These are phyloP conservation scores for Sakesphorus luctuosus DNA, from an alignment of 2,113 vertebrate genomes.

Conservation along the genomic window DNA sequence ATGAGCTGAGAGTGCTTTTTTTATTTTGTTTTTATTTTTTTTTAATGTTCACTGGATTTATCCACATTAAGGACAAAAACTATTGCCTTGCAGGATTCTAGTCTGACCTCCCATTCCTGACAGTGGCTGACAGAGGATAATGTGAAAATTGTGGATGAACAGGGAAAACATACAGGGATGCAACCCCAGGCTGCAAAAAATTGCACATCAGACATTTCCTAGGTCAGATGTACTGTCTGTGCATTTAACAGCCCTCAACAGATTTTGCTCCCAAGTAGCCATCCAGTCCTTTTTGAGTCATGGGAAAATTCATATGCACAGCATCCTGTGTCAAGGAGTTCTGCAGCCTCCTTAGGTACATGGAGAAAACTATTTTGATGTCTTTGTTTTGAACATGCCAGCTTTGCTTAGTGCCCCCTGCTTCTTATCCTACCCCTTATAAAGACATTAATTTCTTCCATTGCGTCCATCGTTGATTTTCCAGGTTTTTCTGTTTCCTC, in stretches of 20 bases:
- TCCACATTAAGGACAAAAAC: not conserved
- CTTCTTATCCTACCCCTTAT: not conserved
- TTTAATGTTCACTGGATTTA: not conserved
- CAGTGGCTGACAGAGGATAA: not conserved
- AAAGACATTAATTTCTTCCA: not conserved
- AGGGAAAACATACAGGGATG: not conserved
- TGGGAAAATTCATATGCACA: not conserved
- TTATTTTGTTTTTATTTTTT: not conserved
- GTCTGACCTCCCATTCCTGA: not conserved
- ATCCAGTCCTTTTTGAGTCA: not conserved
- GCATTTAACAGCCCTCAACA: not conserved
- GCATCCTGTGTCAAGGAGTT: not conserved
- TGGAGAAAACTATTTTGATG: not conserved
- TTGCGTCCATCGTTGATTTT: not conserved
- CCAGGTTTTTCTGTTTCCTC: not conserved
- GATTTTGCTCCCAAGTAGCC: not conserved
- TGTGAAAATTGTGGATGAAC: not conserved
- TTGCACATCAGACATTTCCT: not conserved
- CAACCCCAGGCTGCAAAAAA: not conserved
- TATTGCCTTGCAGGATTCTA: not conserved
- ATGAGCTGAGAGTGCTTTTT: not conserved
- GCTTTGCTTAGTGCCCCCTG: not conserved
- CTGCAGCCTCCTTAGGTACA: not conserved
- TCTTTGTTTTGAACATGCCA: not conserved
- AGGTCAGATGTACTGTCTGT: not conserved